phyloP scores from a whole-genome alignment of 2,888 invertebrate genomes.

The Leptopilina syphax region DNA sequence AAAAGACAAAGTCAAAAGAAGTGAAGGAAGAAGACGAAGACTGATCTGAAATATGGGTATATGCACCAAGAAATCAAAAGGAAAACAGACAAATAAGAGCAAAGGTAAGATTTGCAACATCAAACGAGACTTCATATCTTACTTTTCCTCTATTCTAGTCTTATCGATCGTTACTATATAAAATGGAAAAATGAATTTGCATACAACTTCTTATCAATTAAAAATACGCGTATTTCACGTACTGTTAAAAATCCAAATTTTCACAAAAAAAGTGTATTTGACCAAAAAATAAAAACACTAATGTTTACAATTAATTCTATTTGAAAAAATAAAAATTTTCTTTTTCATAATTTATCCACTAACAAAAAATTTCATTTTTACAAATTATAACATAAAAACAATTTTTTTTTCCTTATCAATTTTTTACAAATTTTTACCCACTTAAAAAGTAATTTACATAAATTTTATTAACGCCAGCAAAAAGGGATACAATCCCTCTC shows the following conservation, averaged over 20 bases:
- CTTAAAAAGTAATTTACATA: not conserved
- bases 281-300: constrained; percentile 31
- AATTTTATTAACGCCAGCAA: not conserved
- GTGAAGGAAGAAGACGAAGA: constrained; percentile 6
- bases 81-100: not conserved
- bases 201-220: not conserved
- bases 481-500: not conserved
- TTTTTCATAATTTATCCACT: not conserved
- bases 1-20: not conserved
- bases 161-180: not conserved
- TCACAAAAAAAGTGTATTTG: constrained; percentile 31
- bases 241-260: constrained; percentile 3
- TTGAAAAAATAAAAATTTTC: not conserved
- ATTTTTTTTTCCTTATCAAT: not conserved
- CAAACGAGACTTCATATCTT: not conserved
- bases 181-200: not conserved
- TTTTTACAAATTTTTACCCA: not conserved
- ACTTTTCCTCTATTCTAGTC: not conserved
- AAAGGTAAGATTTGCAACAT: not conserved
- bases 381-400: not conserved
- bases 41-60: constrained; percentile 10
- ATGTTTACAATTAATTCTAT: not conserved
- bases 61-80: constrained; percentile 11
- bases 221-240: constrained; percentile 26
- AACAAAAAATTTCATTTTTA: not conserved